Conservation (phyloP, 2,113 vertebrate species). For the Scomber japonicus region DNA sequence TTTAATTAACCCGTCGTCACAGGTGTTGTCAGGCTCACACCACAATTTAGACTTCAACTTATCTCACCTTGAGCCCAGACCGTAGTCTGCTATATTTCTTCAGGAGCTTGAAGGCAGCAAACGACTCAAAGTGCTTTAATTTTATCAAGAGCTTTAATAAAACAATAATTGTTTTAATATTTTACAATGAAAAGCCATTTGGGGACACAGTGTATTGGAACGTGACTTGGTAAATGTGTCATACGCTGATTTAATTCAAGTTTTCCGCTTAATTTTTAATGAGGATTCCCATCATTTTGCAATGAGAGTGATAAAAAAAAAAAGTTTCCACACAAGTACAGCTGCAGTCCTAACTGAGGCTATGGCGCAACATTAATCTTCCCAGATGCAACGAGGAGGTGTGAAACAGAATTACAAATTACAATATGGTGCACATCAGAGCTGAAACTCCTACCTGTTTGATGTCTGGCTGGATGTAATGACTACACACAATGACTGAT, state of each 20-base stretch:
- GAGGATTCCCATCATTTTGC: constrained; percentile 20
- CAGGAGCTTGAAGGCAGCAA: constrained; percentile 12
- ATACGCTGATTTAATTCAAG: constrained; percentile 38
- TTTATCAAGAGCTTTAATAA: constrained; percentile 41
- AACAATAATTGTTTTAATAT: constrained; percentile 45
- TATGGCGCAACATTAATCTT: constrained; percentile 39
- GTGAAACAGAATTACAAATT: constrained; percentile 47
- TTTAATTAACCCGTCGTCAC: neutral
- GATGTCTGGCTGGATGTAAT: constrained; percentile 49
- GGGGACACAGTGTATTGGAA: constrained; percentile 2
- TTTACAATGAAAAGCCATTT: neutral
- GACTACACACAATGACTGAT: constrained; percentile 63
- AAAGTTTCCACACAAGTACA: constrained; percentile 16
- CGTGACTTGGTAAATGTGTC: constrained; percentile 11
- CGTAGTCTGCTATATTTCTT: neutral
- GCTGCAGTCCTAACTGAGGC: neutral
- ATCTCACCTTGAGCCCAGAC: constrained; percentile 17
- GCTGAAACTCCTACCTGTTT: constrained; percentile 53
- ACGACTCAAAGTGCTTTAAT: constrained; percentile 34
- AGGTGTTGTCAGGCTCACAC: neutral
- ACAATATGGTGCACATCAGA: constrained; percentile 55
- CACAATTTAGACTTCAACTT: neutral
- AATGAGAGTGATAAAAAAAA: constrained; percentile 14
- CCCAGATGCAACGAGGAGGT: neutral
- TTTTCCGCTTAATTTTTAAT: constrained; percentile 29